Percentiles rank a stretch among this genome's conserved stretches.
phyloP scores from a whole-genome alignment of 2,113 vertebrate genomes.

The Cyprinodon variegatus region DNA sequence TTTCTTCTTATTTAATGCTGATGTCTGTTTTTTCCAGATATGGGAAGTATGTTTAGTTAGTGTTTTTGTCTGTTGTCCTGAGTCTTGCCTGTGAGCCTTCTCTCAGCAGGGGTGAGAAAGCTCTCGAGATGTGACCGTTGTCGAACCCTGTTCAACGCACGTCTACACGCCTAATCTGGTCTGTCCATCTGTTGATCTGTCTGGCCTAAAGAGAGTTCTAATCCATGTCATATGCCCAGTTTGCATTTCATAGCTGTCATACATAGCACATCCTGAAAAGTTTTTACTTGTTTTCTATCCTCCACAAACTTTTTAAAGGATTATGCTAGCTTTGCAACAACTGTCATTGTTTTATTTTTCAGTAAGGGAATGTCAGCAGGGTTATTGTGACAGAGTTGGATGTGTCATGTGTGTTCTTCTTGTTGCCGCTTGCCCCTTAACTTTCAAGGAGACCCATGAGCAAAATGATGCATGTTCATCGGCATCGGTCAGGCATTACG shows the following conservation, averaged over 20 bases:
- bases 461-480: slow-evolving; percentile 68
- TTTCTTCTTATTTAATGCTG: background rate
- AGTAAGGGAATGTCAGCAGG: slow-evolving; percentile 29
- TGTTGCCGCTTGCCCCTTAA: slow-evolving; percentile 56
- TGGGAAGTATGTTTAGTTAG: background rate
- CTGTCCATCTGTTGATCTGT: slow-evolving; percentile 79
- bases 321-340: slow-evolving; percentile 22
- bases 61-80: slow-evolving; percentile 9
- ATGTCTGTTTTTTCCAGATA: slow-evolving; percentile 1
- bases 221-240: slow-evolving; percentile 32
- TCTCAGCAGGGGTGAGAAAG: slow-evolving; percentile 61
- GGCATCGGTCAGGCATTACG: slow-evolving; percentile 59
- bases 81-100: slow-evolving; percentile 36
- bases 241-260: slow-evolving; percentile 48
- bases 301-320: slow-evolving; percentile 19
- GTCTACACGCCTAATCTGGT: slow-evolving; percentile 77
- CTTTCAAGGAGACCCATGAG: slow-evolving; percentile 33
- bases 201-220: slow-evolving; percentile 68
- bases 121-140: slow-evolving; percentile 45
- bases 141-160: slow-evolving; percentile 66
- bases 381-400: slow-evolving; percentile 44
- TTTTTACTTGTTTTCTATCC: slow-evolving; percentile 7
- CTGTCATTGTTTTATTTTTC: slow-evolving; percentile 40
- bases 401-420: slow-evolving; percentile 57
- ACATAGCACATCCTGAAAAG: slow-evolving; percentile 25